Conservation (phyloP, 2,888 invertebrate species). For the Tanypteryx hageni region DNA sequence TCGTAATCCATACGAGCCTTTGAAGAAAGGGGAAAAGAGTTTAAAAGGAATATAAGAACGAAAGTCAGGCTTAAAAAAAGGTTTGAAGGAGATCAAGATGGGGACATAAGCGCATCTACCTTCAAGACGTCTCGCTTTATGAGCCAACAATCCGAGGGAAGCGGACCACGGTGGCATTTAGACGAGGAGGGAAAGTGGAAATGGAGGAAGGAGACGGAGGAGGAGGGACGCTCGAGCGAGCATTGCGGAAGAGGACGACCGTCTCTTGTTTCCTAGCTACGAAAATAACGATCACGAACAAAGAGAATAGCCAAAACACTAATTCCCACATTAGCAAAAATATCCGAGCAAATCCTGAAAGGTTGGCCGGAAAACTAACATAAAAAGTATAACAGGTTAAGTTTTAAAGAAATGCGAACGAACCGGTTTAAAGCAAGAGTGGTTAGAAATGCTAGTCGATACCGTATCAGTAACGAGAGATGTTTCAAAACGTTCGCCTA, state of each 20-base stretch:
- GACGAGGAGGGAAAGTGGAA: neutral
- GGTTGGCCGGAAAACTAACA: too few relatives aligned
- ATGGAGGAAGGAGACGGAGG: neutral
- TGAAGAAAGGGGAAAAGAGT: neutral
- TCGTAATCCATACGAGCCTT: neutral
- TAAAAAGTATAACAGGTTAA: too few relatives aligned
- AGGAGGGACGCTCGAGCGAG: neutral
- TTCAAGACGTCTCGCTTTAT: constrained; percentile 42
- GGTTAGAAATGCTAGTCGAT: too few relatives aligned
- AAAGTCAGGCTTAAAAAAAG: neutral
- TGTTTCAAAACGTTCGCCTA: too few relatives aligned
- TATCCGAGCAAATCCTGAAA: too few relatives aligned
- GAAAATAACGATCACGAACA: neutral
- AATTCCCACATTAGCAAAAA: too few relatives aligned
- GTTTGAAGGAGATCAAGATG: constrained; percentile 11
- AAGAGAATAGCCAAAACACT: neutral
- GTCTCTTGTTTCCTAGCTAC: neutral
- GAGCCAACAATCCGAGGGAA: constrained; percentile 36
- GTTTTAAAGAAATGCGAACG: too few relatives aligned
- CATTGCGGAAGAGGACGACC: neutral
- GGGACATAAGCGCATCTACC: constrained; percentile 28
- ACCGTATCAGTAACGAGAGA: too few relatives aligned
- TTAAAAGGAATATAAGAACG: neutral
- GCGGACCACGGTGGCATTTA: constrained; percentile 41
- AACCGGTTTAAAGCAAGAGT: too few relatives aligned